A percentile compares a stretch with the other conserved stretches of the same genome.
Conservation (phyloP, 1,140 invertebrate species). For the Leguminivora glycinivorella region DNA sequence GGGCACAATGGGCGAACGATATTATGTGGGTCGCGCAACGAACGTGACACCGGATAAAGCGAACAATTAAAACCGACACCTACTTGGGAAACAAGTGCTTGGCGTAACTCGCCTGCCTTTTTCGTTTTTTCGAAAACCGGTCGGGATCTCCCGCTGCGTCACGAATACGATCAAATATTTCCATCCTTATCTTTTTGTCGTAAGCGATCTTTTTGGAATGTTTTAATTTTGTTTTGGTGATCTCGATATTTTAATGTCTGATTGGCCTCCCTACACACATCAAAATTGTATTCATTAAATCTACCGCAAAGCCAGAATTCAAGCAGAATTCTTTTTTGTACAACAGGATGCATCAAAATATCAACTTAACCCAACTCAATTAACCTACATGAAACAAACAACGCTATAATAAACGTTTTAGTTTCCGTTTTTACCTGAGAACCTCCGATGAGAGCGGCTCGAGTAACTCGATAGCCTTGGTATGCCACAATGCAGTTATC, state of each 20-base stretch:
- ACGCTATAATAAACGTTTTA: constrained; percentile 14
- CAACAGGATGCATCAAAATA: background rate
- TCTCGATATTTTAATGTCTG: background rate
- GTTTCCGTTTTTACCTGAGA: constrained; percentile 22
- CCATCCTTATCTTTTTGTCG: constrained; percentile 28
- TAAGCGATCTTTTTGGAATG: constrained; percentile 23
- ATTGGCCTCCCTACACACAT: background rate
- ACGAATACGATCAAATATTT: constrained; percentile 26
- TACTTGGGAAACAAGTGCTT: constrained; percentile 36
- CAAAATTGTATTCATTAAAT: background rate
- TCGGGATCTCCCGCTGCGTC: constrained; percentile 21
- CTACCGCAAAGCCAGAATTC: too few relatives aligned
- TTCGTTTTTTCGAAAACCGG: constrained; percentile 41
- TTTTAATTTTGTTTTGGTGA: constrained; percentile 13
- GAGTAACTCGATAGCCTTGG: constrained; percentile 49
- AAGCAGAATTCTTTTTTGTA: background rate
- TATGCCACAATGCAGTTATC: constrained; percentile 46
- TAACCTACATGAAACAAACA: constrained; percentile 25
- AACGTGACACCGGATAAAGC: constrained; percentile 55
- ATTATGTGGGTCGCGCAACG: constrained; percentile 56
- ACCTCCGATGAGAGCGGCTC: constrained; percentile 33
- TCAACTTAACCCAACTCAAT: constrained; percentile 7
- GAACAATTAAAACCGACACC: constrained; percentile 56
- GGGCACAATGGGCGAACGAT: constrained; percentile 55
- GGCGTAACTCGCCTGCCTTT: constrained; percentile 37